Percentiles rank a stretch among this genome's conserved stretches.
These are phyloP conservation scores for Pedionomus torquatus DNA, from an alignment of 2,113 vertebrate genomes.

Conservation along the genomic window DNA sequence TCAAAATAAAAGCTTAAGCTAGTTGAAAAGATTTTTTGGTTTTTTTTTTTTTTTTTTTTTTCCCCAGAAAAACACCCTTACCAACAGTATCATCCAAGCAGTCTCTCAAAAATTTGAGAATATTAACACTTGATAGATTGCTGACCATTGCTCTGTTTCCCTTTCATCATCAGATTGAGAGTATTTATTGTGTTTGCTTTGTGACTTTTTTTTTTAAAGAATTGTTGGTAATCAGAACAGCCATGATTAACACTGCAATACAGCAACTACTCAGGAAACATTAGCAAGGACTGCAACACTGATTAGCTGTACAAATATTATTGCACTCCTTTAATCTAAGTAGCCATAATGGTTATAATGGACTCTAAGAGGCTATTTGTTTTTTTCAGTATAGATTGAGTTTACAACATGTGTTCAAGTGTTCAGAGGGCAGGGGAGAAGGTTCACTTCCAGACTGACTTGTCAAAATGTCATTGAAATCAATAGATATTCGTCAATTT, in stretches of 20 bases:
- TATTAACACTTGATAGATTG: background rate
- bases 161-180: background rate
- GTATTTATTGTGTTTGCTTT: background rate
- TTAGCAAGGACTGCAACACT: background rate
- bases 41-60: background rate
- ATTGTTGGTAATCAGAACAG: background rate
- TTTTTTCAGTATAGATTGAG: background rate
- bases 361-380: background rate
- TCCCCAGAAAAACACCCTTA: background rate
- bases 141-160: background rate
- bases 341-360: background rate
- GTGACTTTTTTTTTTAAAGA: background rate
- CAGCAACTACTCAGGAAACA: background rate
- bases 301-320: slow-evolving; percentile 3
- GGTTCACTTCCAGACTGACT: background rate
- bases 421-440: background rate
- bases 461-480: background rate
- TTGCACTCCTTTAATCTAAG: background rate
- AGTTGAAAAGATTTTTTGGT: background rate
- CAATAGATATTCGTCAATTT: background rate
- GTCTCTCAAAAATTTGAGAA: background rate
- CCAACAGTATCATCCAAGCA: background rate
- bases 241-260: background rate
- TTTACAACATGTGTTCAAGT: background rate
- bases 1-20: background rate